A percentile compares a stretch with the other conserved stretches of the same genome.
Evolutionary conservation across 2,113 vertebrate genomes (phyloP).

Genomic region (Tringa solitaria): DNA sequence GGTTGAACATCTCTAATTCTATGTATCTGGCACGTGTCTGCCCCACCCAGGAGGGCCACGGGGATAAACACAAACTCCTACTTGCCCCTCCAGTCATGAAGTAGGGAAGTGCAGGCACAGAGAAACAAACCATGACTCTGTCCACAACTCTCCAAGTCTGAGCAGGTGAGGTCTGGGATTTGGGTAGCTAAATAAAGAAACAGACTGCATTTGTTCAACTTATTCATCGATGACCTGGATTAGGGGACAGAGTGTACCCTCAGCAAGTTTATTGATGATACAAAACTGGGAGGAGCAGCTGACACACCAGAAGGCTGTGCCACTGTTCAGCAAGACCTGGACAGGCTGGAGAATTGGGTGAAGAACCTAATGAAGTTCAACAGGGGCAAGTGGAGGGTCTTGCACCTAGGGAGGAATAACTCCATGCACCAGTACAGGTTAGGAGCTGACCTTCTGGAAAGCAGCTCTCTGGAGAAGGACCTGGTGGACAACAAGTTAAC

Average conservation of each 20-base stretch:
- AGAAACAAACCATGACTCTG: not conserved
- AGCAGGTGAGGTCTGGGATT: not conserved
- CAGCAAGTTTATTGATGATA: not conserved
- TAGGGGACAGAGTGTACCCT: not conserved
- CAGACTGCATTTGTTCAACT: not conserved
- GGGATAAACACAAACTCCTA: not conserved
- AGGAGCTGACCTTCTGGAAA: not conserved
- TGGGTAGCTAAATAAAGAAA: not conserved
- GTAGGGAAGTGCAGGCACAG: not conserved
- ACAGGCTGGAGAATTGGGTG: not conserved
- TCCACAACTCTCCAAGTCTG: accelerated
- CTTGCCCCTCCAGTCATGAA: not conserved
- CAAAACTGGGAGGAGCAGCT: not conserved
- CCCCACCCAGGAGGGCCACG: accelerated
- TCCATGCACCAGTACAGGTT: not conserved
- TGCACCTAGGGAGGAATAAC: not conserved
- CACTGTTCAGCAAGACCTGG: not conserved
- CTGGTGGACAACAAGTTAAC: not conserved
- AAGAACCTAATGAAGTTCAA: not conserved
- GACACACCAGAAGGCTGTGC: not conserved
- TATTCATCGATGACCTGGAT: not conserved
- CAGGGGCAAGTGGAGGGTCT: not conserved
- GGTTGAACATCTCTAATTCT: not conserved
- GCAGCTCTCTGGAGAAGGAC: not conserved
- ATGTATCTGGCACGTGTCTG: accelerated